Base-by-base conservation (phyloP, 2,113 vertebrate genomes). In the Hypocryptadius cinnamomeus region DNA sequence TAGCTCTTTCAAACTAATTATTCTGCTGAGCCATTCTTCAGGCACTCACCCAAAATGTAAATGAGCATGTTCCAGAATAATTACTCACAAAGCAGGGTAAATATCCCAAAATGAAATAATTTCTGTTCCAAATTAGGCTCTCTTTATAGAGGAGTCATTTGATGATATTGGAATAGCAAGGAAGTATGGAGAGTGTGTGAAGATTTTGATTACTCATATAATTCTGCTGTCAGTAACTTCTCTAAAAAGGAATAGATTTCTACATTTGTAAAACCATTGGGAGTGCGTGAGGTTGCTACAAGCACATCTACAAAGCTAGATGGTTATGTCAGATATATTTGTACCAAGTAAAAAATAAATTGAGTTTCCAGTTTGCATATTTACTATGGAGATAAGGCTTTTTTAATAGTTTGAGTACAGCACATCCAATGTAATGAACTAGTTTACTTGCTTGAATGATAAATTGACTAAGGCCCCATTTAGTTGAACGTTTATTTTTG, bases 31-130 rank as follows among this genome's bases (percentile, higher is more conserved):
- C 61, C 45, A 45, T 72, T 92, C 89, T 79, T 85, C 57, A 90
- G 92, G 80, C 91, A 87, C n/a, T 87, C 56, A 84, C 87, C 91
- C 94, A 93, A 96, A 93, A 92, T 89, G 84, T 69, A 94, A 93
- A 94, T 79, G 61, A 95, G 56, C 57, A 48, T 65, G 81, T 93
- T 90, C 73, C 69, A 89, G 86, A 89, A 92, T 92, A 94, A 95
- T 94, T 73, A 53, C 76, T 88, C 87, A 65, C 56, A 90, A 90
- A 89, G 37, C 77, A 81, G 65, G 28, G 77, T 87, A 94, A 90
- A 84, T 81, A 93, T 60, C 53, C 77, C 85, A 73, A 92, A 90
- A 84, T 10, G 45, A 92, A 96, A 94, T 79, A 25, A 84, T 64
- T 87, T 71, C 31, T 94, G 40, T 84, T 93, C 53, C 48, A 74